phyloP scores from a whole-genome alignment of 2,797 vertebrate genomes.

The Poeciliopsis turneri region DNA sequence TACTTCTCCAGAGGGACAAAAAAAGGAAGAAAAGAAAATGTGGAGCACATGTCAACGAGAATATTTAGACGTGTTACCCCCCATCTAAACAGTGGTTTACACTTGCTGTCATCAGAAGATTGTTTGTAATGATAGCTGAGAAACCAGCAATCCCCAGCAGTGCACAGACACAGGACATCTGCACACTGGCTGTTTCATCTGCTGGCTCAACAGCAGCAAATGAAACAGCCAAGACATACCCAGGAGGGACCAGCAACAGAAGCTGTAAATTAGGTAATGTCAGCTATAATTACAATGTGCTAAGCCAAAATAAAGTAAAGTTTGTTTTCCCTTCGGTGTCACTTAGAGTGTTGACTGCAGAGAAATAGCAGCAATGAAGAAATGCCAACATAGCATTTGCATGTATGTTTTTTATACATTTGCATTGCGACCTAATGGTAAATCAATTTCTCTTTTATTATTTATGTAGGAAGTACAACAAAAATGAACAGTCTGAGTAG shows the following conservation, averaged over 20 bases:
- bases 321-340: slow-evolving; percentile 21
- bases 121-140: slow-evolving; percentile 54
- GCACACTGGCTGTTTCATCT: slow-evolving; percentile 44
- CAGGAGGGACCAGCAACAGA: slow-evolving; percentile 43
- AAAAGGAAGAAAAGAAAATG: not conserved
- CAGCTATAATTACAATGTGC: slow-evolving; percentile 73
- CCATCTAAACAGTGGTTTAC: slow-evolving; percentile 37
- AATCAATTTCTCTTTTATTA: slow-evolving; percentile 42
- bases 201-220: slow-evolving; percentile 71
- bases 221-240: slow-evolving; percentile 61
- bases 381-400: not conserved
- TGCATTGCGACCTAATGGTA: slow-evolving; percentile 1
- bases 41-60: slow-evolving; percentile 8
- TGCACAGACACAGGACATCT: slow-evolving; percentile 50
- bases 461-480: slow-evolving; percentile 33
- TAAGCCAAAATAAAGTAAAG: slow-evolving; percentile 28
- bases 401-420: slow-evolving; percentile 19
- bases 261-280: slow-evolving; percentile 69
- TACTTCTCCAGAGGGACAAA: not conserved
- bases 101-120: slow-evolving; percentile 60
- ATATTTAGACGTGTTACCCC: slow-evolving; percentile 16
- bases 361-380: slow-evolving; percentile 6
- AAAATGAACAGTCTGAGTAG: slow-evolving; percentile 46
- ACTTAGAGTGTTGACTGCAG: slow-evolving; percentile 34
- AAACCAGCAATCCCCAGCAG: slow-evolving; percentile 51